Evolutionary conservation across 2,888 invertebrate species (phyloP).

Genomic region (Rhingia campestris): DNA sequence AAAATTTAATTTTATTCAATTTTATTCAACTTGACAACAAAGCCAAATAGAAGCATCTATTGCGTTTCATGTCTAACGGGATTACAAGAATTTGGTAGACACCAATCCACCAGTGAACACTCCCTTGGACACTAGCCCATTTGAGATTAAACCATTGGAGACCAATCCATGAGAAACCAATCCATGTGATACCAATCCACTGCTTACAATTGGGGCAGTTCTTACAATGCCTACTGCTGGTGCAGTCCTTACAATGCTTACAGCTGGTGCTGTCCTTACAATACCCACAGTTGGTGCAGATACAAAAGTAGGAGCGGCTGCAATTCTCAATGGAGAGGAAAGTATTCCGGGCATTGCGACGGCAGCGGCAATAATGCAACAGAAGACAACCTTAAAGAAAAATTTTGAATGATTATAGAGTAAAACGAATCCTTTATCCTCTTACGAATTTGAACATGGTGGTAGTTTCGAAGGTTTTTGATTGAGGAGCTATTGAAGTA

Average conservation of each 20-base stretch:
- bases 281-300: conserved; percentile 47
- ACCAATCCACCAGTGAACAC: conserved; percentile 29
- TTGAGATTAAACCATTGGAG: conserved; percentile 12
- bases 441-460: conserved; percentile 67
- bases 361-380: conserved; percentile 24
- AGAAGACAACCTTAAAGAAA: conserved; percentile 21
- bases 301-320: conserved; percentile 34
- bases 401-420: neutral
- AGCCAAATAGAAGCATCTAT: no score
- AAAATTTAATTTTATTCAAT: no score
- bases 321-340: conserved; percentile 30
- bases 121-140: conserved; percentile 34
- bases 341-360: conserved; percentile 49
- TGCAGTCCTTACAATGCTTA: neutral
- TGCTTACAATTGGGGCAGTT: neutral
- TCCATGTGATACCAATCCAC: conserved; percentile 20
- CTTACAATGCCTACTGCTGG: conserved; percentile 13
- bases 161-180: conserved; percentile 19
- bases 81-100: neutral
- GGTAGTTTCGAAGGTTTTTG: neutral
- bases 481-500: neutral
- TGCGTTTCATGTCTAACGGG: no score
- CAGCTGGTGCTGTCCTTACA: conserved; percentile 31
- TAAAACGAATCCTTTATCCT: neutral
- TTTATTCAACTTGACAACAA: no score